These are phyloP conservation scores for Drosophila austrosaltans DNA, from an alignment of 2,888 invertebrate genomes.

Conservation along the genomic window DNA sequence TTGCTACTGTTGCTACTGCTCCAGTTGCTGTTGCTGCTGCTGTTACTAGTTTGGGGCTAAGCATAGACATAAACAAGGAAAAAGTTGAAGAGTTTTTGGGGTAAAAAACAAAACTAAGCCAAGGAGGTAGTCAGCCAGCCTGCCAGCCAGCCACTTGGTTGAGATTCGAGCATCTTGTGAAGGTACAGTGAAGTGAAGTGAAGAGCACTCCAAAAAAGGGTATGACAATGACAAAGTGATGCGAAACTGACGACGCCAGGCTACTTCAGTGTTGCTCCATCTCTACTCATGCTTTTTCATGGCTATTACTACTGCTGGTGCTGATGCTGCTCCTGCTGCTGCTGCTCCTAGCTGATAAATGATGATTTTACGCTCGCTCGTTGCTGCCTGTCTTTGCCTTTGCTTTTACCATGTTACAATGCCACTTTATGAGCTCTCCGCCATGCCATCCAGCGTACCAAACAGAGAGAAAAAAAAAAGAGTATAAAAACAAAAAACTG, in stretches of 20 bases:
- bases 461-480: slow-evolving; percentile 23
- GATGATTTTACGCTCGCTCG: slow-evolving; percentile 65
- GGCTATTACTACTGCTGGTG: slow-evolving; percentile 18
- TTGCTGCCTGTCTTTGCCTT: slow-evolving; percentile 24
- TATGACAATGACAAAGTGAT: slow-evolving; percentile 81
- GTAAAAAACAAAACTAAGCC: slow-evolving; percentile 26
- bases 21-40: background rate
- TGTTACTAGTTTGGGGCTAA: background rate
- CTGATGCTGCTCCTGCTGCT: slow-evolving; percentile 23
- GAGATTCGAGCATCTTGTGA: slow-evolving; percentile 43
- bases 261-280: slow-evolving; percentile 3
- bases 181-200: slow-evolving; percentile 47
- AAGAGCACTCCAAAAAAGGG: slow-evolving; percentile 54
- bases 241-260: slow-evolving; percentile 71
- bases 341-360: slow-evolving; percentile 61
- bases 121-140: background rate
- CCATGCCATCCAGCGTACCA: slow-evolving; percentile 16
- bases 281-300: too few relatives aligned
- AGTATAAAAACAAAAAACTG: background rate
- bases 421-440: slow-evolving; percentile 68
- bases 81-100: slow-evolving; percentile 11
- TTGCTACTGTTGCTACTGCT: background rate
- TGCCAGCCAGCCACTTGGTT: slow-evolving; percentile 33
- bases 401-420: slow-evolving; percentile 57
- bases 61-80: slow-evolving; percentile 40